phyloP scores from a whole-genome alignment of 2,113 vertebrate species.

The Solea senegalensis region DNA sequence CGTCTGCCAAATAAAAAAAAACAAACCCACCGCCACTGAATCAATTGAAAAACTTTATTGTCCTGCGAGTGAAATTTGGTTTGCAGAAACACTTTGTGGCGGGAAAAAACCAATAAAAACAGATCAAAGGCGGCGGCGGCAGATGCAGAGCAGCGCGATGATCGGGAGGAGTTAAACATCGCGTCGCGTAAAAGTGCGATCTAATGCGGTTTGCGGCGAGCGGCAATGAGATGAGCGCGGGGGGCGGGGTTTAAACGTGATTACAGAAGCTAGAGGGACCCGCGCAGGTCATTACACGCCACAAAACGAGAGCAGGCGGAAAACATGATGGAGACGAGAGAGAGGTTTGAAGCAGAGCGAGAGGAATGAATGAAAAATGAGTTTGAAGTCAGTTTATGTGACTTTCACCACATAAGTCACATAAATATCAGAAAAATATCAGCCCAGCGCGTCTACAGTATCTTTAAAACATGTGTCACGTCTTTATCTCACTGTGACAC shows the following conservation, averaged over 20 bases:
- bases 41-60: slow-evolving; percentile 47
- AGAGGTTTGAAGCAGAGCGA: neutral
- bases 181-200: neutral
- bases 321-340: neutral
- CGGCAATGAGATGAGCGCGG: neutral
- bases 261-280: slow-evolving; percentile 4
- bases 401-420: no score
- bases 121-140: slow-evolving; percentile 32
- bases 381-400: no score
- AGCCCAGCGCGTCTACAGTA: no score
- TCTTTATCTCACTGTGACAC: no score
- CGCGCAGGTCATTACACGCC: slow-evolving; percentile 14
- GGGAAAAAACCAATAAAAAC: slow-evolving; percentile 30
- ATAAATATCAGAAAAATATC: no score
- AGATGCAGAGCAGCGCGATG: slow-evolving; percentile 47
- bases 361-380: no score
- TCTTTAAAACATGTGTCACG: no score
- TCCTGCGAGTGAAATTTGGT: slow-evolving; percentile 45
- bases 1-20: slow-evolving; percentile 37
- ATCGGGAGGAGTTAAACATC: no score
- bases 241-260: neutral
- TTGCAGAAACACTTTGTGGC: slow-evolving; percentile 48
- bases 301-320: neutral
- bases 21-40: slow-evolving; percentile 16
- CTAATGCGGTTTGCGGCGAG: neutral